These are phyloP conservation scores for Onchidella celtica DNA, from an alignment of 2,888 invertebrate species.

Conservation along the genomic window DNA sequence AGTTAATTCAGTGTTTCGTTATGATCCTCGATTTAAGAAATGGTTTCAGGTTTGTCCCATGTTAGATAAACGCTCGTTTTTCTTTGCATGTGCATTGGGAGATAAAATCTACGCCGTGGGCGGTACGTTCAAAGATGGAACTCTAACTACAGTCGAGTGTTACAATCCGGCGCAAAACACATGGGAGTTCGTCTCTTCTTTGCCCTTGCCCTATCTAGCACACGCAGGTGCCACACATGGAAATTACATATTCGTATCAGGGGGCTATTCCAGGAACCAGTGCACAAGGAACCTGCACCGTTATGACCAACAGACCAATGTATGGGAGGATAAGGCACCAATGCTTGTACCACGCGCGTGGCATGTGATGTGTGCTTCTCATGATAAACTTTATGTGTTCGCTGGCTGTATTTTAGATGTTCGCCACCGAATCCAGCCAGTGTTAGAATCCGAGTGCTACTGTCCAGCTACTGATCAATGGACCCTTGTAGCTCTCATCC, in stretches of 20 bases:
- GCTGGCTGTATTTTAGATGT: conserved; percentile 80
- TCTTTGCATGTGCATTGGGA: conserved; percentile 78
- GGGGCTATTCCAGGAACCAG: conserved; percentile 80
- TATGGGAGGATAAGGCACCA: conserved; percentile 79
- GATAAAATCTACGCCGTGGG: conserved; percentile 78
- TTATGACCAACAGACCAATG: conserved; percentile 75
- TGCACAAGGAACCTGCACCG: conserved; percentile 80
- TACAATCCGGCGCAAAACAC: conserved; percentile 78
- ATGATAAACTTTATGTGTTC: conserved; percentile 78
- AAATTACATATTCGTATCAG: conserved; percentile 78
- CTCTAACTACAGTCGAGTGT: conserved; percentile 77
- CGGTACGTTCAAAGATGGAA: conserved; percentile 79
- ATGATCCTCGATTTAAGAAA: conserved; percentile 78
- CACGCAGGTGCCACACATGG: conserved; percentile 79
- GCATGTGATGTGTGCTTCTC: conserved; percentile 80
- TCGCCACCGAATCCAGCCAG: conserved; percentile 79
- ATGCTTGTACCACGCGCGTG: conserved; percentile 80
- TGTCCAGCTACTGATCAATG: conserved; percentile 79
- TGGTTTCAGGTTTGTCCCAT: conserved; percentile 79
- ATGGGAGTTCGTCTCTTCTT: conserved; percentile 77
- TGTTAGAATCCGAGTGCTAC: conserved; percentile 79
- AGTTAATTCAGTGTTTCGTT: conserved; percentile 78
- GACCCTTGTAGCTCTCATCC: conserved; percentile 79
- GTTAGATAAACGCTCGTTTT: conserved; percentile 79
- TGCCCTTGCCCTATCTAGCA: conserved; percentile 80